A percentile compares a stretch with the other conserved stretches of the same genome.
Conservation (phyloP, 1,140 invertebrate genomes). For the Melitaea cinxia region DNA sequence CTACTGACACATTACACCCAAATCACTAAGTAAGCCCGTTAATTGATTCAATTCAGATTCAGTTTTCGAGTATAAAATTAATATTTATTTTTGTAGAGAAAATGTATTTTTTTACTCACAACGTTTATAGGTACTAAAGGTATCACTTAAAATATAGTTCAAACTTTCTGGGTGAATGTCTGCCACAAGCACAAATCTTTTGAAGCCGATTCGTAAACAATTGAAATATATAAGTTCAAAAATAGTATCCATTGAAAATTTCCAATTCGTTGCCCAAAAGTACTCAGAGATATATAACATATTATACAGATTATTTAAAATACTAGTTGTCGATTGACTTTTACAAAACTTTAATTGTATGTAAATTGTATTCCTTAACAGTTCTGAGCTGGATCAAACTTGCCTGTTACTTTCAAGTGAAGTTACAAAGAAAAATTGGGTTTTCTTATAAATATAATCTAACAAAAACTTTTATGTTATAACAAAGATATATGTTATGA, state of each 20-base stretch:
- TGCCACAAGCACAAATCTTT: no score
- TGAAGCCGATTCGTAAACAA: no score
- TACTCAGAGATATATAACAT: no score
- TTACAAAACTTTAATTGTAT: constrained; percentile 60
- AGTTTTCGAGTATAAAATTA: background rate
- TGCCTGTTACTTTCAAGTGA: constrained; percentile 28
- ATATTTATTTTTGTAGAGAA: background rate
- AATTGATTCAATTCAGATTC: constrained; percentile 20
- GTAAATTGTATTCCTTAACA: constrained; percentile 57
- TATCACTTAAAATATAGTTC: no score
- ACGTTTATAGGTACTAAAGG: no score
- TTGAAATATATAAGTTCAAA: no score
- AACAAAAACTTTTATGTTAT: background rate
- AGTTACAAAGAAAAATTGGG: constrained; percentile 43
- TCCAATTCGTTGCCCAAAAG: no score
- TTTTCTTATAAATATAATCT: constrained; percentile 25
- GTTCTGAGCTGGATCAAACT: constrained; percentile 45
- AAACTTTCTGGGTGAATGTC: no score
- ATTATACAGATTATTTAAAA: no score
- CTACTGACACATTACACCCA: constrained; percentile 25
- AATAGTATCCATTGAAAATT: no score
- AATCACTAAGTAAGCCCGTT: constrained; percentile 29
- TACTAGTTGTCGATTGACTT: background rate
- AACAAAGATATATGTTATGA: background rate
- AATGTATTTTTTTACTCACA: no score